Percentiles rank a stretch among this genome's conserved stretches.
phyloP scores from a whole-genome alignment of 2,888 invertebrate genomes.

The Meiosimyza platycephala region DNA sequence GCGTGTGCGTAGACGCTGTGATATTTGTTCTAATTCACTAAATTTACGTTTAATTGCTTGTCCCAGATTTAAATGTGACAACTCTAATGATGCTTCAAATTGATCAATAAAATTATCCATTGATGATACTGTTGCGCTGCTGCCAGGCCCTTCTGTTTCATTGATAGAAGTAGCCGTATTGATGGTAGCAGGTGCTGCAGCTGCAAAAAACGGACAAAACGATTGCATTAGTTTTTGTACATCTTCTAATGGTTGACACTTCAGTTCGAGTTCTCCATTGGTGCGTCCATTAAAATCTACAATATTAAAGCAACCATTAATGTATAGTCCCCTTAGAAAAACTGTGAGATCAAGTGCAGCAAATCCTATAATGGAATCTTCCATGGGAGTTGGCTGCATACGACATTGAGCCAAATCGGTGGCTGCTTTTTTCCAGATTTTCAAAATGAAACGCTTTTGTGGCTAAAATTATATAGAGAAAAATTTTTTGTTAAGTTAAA shows the following conservation, averaged over 20 bases:
- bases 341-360: slow-evolving; percentile 72
- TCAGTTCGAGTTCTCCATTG: slow-evolving; percentile 74
- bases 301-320: slow-evolving; percentile 75
- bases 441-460: slow-evolving; percentile 72
- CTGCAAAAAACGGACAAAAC: slow-evolving; percentile 13
- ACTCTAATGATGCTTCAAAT: slow-evolving; percentile 58
- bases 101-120: slow-evolving; percentile 57
- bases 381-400: slow-evolving; percentile 68
- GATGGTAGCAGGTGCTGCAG: not conserved
- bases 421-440: slow-evolving; percentile 72
- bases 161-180: not conserved
- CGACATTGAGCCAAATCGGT: slow-evolving; percentile 62
- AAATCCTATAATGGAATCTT: slow-evolving; percentile 73
- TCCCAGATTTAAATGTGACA: slow-evolving; percentile 64
- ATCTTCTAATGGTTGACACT: slow-evolving; percentile 70
- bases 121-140: slow-evolving; percentile 30
- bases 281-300: slow-evolving; percentile 72
- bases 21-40: slow-evolving; percentile 74
- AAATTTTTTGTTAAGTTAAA: not conserved
- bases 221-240: slow-evolving; percentile 26
- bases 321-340: slow-evolving; percentile 68
- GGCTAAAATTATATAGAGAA: slow-evolving; percentile 62
- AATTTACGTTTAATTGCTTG: slow-evolving; percentile 72
- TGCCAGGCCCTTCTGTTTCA: not conserved
- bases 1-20: slow-evolving; percentile 71